Conservation (phyloP, 2,797 vertebrate species). For the Pogonophryne albipinna region DNA sequence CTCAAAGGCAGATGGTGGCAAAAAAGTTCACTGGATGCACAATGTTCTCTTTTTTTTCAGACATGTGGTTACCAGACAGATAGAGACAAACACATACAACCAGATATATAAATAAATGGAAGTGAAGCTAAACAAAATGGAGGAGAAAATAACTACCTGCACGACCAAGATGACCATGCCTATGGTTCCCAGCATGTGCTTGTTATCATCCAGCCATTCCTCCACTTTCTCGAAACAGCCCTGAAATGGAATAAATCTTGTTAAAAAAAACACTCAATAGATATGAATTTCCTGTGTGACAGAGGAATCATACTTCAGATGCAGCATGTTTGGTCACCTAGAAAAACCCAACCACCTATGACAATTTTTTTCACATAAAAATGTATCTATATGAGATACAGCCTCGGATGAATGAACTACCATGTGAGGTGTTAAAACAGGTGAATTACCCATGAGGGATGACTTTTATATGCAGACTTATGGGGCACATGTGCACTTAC, state of each 20-base stretch:
- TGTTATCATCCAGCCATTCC: conserved; percentile 95
- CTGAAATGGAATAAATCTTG: conserved; percentile 71
- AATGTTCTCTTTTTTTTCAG: background rate
- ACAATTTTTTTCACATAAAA: background rate
- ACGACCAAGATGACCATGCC: conserved; percentile 96
- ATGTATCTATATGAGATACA: background rate
- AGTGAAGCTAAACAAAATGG: background rate
- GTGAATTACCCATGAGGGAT: conserved; percentile 40
- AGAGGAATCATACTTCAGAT: conserved; percentile 8
- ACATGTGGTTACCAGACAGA: conserved; percentile 22
- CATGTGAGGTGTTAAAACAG: conserved; percentile 45
- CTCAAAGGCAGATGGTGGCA: conserved; percentile 23
- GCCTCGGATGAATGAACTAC: conserved; percentile 5
- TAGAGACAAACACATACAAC: conserved; percentile 32
- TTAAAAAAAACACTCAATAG: conserved; percentile 17
- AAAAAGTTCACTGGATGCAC: conserved; percentile 29
- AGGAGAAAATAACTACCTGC: conserved; percentile 87
- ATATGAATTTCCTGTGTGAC: background rate
- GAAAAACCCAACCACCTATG: conserved; percentile 7
- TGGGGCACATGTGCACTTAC: conserved; percentile 19
- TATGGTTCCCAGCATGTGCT: conserved; percentile 92
- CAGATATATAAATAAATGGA: conserved; percentile 7
- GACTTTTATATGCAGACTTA: conserved; percentile 41
- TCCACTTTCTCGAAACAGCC: conserved; percentile 97
- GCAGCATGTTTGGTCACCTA: conserved; percentile 17